phyloP scores from a whole-genome alignment of 2,888 invertebrate genomes.

The Habrosyne pyritoides region DNA sequence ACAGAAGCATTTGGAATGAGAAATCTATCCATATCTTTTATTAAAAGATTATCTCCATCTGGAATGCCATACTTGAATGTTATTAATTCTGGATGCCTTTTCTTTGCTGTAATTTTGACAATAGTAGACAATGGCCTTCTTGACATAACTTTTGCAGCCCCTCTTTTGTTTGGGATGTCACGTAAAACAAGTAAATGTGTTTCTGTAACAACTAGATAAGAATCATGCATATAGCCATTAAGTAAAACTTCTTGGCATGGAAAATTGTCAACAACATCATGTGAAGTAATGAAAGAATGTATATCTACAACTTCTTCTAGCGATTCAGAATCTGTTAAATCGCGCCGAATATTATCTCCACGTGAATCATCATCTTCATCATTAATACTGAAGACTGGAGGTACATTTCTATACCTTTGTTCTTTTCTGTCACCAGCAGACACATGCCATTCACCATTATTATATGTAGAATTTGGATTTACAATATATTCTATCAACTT shows the following conservation, averaged over 20 bases:
- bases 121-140: slow-evolving; percentile 95
- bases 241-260: slow-evolving; percentile 96
- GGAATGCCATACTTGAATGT: slow-evolving; percentile 97
- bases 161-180: slow-evolving; percentile 89
- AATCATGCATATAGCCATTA: slow-evolving; percentile 94
- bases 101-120: slow-evolving; percentile 98
- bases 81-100: slow-evolving; percentile 96
- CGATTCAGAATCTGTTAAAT: slow-evolving; percentile 84
- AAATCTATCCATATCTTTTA: slow-evolving; percentile 95
- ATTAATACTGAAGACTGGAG: slow-evolving; percentile 97
- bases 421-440: slow-evolving; percentile 92
- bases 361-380: slow-evolving; percentile 86
- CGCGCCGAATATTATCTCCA: slow-evolving; percentile 55
- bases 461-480: slow-evolving; percentile 87
- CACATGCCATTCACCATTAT: slow-evolving; percentile 90
- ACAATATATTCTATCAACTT: slow-evolving; percentile 97
- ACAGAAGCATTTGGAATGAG: slow-evolving; percentile 95
- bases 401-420: slow-evolving; percentile 94
- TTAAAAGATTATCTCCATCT: slow-evolving; percentile 90
- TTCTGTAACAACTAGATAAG: slow-evolving; percentile 93
- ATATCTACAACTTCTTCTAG: slow-evolving; percentile 91
- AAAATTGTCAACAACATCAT: slow-evolving; percentile 93
- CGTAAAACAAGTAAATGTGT: slow-evolving; percentile 94
- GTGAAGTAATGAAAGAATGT: slow-evolving; percentile 90
- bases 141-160: slow-evolving; percentile 93